Base-by-base conservation (phyloP, 2,113 vertebrate species). In the Anguilla rostrata region DNA sequence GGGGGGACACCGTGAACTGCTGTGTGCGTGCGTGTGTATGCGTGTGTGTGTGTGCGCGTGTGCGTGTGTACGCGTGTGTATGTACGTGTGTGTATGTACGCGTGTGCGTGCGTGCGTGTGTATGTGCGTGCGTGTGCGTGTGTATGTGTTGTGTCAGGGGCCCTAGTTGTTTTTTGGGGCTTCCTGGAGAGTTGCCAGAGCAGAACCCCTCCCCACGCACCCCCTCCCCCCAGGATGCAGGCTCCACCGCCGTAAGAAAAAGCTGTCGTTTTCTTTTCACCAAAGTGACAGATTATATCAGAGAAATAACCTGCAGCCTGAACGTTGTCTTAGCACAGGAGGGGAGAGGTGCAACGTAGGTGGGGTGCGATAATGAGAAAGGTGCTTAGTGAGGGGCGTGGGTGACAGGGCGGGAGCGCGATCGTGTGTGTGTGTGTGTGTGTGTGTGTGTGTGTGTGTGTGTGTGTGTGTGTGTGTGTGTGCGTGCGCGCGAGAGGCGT, bases 241-340 rank as follows among this genome's bases (percentile, higher is more conserved):
- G 34, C 34, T 34, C 34, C 34, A 34, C 34, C 34, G 9, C 43
- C 43, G 2, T 9, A 46, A 9, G 43, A 9, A 46, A 46, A 46
- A 46, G 43, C 43, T 34, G 43, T 46, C 43, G 2, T 9, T 6
- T 46, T 34, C 1, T 9, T 91, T 90, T 91, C 91, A 88, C 89
- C 88, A 60, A 1, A 0, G 86, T 88, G 88, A 91, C 89, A 87
- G 84, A 90, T 92, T 91, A 88, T 87, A 91, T 90, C 90, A 91
- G 92, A 92, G 90, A 89, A 91, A 89, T 84, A 88, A 90, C 88
- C 90, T 89, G 88, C 87, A 87, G 78, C 83, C 83, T 89, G 83
- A 88, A 82, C 90, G 87, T 84, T 91, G 88, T 90, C 90, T 90
- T 89, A 91, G 83, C 75, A 86, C 84, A 66, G 83, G 89, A 82